Evolutionary conservation across 2,113 vertebrate genomes (phyloP), one percentile per base, ranked within the genome.

Genomic region (Aspidoscelis tigris): DNA sequence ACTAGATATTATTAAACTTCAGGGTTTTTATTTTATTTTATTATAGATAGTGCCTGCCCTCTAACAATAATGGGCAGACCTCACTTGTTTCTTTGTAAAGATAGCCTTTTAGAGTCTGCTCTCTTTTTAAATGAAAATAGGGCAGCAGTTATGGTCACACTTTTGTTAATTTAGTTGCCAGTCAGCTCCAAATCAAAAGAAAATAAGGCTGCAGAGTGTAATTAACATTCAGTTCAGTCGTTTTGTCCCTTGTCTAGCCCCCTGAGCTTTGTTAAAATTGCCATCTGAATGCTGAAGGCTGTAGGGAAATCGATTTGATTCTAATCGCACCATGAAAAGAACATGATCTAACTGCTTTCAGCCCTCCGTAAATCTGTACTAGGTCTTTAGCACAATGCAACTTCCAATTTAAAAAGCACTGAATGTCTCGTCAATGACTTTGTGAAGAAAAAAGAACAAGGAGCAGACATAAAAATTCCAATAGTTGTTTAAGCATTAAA

Each of bases 281-380:
- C 96, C 97, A 96, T 97, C 97, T 98, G 97, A 97, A 98, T 97
- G 97, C 96, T 97, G 90, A 97, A 97, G 96, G 97, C 96, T 97
- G 97, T 95, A 97, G 97, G 96, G 97, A 98, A 98, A 98, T 99
- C 98, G 98, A 98, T 99, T 99, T 99, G 98, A 99, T 99, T 99
- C 98, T 99, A 99, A 99, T 99, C 97, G 97, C 97, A 99, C 97
- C 98, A 99, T 99, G 98, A 99, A 99, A 99, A 99, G 98, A 99
- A 99, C 98, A 99, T 99, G 98, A 99, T 99, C 98, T 99, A 99
- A 99, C 98, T 98, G 97, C 98, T 98, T 99, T 98, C 97, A 98
- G 97, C 95, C 95, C 96, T 96, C 97, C 97, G 97, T 98, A 98
- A 98, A 98, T 99, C 98, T 98, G 97, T 97, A 97, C 97, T 97